Evolutionary conservation across 2,113 vertebrate genomes (phyloP).

Genomic region (Pseudopodoces humilis): DNA sequence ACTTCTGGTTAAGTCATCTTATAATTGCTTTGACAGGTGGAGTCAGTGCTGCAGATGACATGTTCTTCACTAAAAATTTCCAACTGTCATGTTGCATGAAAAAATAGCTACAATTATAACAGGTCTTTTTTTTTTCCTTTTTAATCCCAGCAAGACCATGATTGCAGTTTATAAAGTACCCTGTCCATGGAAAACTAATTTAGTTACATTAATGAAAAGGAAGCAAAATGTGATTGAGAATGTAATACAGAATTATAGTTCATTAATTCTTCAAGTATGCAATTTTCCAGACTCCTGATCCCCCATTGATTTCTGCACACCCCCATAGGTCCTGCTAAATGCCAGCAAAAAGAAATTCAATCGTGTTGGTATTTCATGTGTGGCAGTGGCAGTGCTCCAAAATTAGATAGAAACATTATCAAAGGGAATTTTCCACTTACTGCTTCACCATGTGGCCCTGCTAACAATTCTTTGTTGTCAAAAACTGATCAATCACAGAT

Average conservation of each 20-base stretch:
- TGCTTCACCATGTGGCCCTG: conserved; percentile 33
- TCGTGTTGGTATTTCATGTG: conserved; percentile 53
- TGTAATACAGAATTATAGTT: conserved; percentile 72
- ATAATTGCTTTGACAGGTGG: conserved; percentile 30
- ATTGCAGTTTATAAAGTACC: conserved; percentile 62
- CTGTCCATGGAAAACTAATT: conserved; percentile 74
- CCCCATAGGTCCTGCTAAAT: conserved; percentile 61
- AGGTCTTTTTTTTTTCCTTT: not conserved
- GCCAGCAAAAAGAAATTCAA: conserved; percentile 68
- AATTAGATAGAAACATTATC: conserved; percentile 45
- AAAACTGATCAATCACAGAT: conserved; percentile 68
- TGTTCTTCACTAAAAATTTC: conserved; percentile 40
- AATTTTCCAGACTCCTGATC: conserved; percentile 76
- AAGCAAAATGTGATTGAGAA: conserved; percentile 73
- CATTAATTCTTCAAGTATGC: conserved; percentile 78
- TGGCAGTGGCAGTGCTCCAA: not conserved
- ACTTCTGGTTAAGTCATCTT: not conserved
- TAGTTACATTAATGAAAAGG: conserved; percentile 76
- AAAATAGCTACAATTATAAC: conserved; percentile 41
- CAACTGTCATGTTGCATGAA: conserved; percentile 7
- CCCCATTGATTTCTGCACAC: conserved; percentile 72
- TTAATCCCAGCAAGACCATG: conserved; percentile 21
- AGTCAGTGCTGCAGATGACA: conserved; percentile 6
- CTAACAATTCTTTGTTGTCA: conserved; percentile 59
- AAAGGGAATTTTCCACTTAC: conserved; percentile 65